Percentiles rank a stretch among this genome's conserved stretches.
These are phyloP conservation scores for Phyllostomus hastatus DNA, from an alignment of 2,113 vertebrate species.

Conservation along the genomic window DNA sequence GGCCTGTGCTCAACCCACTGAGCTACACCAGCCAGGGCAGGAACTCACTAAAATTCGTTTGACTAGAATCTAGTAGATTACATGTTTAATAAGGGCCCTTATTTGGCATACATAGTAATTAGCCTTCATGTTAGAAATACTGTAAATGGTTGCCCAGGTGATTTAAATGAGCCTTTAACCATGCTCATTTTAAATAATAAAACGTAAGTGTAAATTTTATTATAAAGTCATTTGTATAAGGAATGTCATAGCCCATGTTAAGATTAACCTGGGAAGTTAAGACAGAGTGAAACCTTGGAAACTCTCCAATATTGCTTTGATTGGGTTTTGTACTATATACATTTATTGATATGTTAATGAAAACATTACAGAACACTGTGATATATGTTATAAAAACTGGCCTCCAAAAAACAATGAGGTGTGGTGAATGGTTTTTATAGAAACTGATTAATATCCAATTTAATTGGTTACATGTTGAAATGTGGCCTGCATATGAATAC, in stretches of 20 bases:
- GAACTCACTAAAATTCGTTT: neutral
- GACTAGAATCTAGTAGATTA: neutral
- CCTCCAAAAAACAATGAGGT: neutral
- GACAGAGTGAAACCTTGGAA: neutral
- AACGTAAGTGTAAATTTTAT: neutral
- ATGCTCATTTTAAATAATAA: neutral
- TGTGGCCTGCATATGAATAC: neutral
- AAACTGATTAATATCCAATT: neutral
- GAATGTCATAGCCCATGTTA: neutral
- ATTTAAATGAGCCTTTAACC: neutral
- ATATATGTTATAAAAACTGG: neutral
- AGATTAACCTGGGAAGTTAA: neutral
- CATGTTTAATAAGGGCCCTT: neutral
- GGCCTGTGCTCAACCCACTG: too few species aligned
- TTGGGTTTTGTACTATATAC: neutral
- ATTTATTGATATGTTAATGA: neutral
- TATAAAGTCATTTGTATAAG: neutral
- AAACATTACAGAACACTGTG: neutral
- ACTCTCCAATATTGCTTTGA: neutral
- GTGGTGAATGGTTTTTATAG: neutral
- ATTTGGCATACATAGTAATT: neutral
- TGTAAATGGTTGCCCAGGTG: neutral
- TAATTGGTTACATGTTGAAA: neutral
- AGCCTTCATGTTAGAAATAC: neutral
- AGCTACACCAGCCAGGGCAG: too few species aligned